phyloP scores from a whole-genome alignment of 2,113 vertebrate species.

The Xiphorhynchus elegans region DNA sequence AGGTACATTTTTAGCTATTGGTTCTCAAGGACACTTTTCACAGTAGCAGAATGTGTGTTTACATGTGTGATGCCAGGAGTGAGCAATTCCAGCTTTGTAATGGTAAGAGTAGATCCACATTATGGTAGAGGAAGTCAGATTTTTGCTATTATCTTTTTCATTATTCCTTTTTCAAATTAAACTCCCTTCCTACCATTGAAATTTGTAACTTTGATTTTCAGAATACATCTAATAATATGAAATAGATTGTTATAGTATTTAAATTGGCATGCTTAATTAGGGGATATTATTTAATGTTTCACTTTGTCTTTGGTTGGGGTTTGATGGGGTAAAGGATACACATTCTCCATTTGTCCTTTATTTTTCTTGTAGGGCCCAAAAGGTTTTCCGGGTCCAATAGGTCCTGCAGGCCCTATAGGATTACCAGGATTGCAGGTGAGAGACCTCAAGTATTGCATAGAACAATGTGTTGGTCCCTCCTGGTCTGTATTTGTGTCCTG shows the following conservation, averaged over 20 bases:
- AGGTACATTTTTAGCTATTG: background rate
- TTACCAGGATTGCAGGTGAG: slow-evolving; percentile 66
- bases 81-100: background rate
- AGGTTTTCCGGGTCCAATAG: slow-evolving; percentile 77
- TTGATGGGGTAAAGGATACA: background rate
- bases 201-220: background rate
- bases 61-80: background rate
- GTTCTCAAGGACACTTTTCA: background rate
- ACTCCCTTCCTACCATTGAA: background rate
- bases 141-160: background rate
- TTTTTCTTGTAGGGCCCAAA: slow-evolving; percentile 75
- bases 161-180: background rate
- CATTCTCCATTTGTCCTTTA: background rate
- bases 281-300: background rate
- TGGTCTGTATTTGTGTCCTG: background rate
- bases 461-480: background rate
- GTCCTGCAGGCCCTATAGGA: slow-evolving; percentile 79
- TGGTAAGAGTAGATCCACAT: background rate
- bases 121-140: background rate
- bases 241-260: background rate
- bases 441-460: background rate
- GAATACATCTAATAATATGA: background rate
- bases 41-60: background rate
- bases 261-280: background rate
- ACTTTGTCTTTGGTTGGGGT: background rate